phyloP scores from a whole-genome alignment of 2,113 vertebrate species.

The Passer montanus region DNA sequence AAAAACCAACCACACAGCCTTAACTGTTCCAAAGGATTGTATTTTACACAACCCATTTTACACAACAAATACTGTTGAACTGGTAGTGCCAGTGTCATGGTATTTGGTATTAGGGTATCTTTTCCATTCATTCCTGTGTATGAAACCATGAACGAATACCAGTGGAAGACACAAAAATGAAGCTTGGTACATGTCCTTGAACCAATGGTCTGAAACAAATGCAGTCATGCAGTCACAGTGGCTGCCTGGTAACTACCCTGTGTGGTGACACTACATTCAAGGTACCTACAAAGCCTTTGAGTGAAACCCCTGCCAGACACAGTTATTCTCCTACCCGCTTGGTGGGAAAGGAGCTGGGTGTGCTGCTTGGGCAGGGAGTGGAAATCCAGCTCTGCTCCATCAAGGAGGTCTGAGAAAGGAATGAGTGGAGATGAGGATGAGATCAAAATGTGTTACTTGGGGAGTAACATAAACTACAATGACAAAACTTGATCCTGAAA shows the following conservation, averaged over 20 bases:
- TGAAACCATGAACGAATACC: neutral
- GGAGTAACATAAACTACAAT: fast-evolving
- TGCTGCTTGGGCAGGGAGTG: fast-evolving
- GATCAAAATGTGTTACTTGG: neutral
- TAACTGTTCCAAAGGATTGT: neutral
- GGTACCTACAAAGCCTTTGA: neutral
- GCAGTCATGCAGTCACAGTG: neutral
- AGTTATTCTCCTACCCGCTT: fast-evolving
- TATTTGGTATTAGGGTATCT: neutral
- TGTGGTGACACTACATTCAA: fast-evolving
- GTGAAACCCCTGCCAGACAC: neutral
- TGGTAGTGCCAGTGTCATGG: neutral
- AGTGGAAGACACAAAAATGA: neutral
- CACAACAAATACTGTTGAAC: neutral
- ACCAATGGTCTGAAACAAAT: neutral
- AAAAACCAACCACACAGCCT: neutral
- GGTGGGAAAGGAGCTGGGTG: neutral
- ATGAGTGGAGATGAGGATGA: neutral
- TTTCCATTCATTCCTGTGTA: neutral
- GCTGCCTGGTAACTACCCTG: neutral
- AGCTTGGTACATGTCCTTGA: neutral
- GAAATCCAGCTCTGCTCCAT: neutral
- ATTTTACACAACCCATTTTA: neutral
- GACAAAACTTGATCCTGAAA: neutral
- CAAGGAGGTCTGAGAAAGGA: neutral